Evolutionary conservation across 2,797 vertebrate species (phyloP).

Genomic region (Notamacropus eugenii): DNA sequence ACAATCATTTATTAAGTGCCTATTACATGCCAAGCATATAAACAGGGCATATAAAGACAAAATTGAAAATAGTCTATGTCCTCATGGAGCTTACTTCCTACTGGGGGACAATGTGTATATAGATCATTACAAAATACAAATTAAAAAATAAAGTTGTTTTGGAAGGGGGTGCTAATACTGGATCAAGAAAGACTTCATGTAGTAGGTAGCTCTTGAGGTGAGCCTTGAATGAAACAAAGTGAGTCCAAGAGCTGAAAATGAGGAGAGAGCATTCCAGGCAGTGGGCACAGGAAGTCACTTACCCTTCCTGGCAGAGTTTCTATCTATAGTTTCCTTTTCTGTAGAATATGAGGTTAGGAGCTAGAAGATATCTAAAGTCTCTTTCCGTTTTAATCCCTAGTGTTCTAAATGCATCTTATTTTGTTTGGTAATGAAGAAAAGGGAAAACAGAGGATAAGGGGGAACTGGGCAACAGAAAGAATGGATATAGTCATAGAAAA

Average conservation of each 20-base stretch:
- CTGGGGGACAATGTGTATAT: background rate
- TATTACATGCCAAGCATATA: no score
- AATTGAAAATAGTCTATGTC: background rate
- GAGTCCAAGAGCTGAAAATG: background rate
- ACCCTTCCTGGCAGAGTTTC: background rate
- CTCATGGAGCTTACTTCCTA: background rate
- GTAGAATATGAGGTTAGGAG: background rate
- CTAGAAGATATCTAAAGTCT: background rate
- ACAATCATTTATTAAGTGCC: background rate
- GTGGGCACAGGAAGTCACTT: background rate
- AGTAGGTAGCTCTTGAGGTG: background rate
- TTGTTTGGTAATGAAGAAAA: slow-evolving; percentile 2
- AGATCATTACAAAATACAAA: background rate
- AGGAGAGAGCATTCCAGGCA: background rate
- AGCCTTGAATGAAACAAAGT: background rate
- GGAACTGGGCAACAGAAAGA: background rate
- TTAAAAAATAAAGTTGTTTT: background rate
- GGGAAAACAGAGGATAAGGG: background rate
- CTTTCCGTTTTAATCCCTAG: background rate
- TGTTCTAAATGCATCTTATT: background rate
- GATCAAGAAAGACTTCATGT: background rate
- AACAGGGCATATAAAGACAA: background rate
- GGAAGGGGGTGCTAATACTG: background rate
- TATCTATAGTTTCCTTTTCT: background rate
- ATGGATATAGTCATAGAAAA: background rate